Base-by-base conservation (phyloP, 2,888 invertebrate genomes). In the Megastigmus dorsalis region DNA sequence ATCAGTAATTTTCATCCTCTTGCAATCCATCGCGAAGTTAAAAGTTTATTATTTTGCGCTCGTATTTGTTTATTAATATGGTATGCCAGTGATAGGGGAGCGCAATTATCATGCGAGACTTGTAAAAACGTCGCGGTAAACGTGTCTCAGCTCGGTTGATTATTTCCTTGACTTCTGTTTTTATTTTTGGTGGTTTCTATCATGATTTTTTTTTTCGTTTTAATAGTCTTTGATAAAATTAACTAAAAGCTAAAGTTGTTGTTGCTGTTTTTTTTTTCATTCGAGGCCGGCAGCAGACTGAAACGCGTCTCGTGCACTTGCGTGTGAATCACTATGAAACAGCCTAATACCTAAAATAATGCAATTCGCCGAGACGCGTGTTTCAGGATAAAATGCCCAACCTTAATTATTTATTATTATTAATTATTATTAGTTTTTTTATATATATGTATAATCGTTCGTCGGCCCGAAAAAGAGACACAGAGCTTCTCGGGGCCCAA, bases 211-310 rank as follows among this genome's bases (percentile, higher is more conserved):
- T 41, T 6, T 20, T 28, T 10, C 10, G 13, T 26, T 36, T 18
- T 13, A 33, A 52, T 50, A 74, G 60, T 70, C 62, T 67, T 68
- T 38, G 26, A 71, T 65, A 66, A 71, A 67, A 68, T 72, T 68
- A n/a, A 41, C 63, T 68, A 72, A 52, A 54, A 72, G 63, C 45
- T 68, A 63, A 26, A 36, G 38, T 30, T 26, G 45, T 33, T 15
- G 15, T 55, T 66, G 2, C 10, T 43, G n/a, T 33, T 50, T 23
- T 23, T 54, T 33, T 63, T 28, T 38, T 60, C 20, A 60, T 67
- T 71, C 60, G 66, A 63, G 54, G 63, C 57, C 65, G 69, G 71
- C 52, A 68, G 52, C 52, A n/a, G 26, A 48, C 63, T 63, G 67
- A 71, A 68, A 52, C 57, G 55, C 68, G 59, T 68, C 71, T 65